Evolutionary conservation across 2,797 vertebrate species (phyloP).

Genomic region (Syngnathus rostellatus): DNA sequence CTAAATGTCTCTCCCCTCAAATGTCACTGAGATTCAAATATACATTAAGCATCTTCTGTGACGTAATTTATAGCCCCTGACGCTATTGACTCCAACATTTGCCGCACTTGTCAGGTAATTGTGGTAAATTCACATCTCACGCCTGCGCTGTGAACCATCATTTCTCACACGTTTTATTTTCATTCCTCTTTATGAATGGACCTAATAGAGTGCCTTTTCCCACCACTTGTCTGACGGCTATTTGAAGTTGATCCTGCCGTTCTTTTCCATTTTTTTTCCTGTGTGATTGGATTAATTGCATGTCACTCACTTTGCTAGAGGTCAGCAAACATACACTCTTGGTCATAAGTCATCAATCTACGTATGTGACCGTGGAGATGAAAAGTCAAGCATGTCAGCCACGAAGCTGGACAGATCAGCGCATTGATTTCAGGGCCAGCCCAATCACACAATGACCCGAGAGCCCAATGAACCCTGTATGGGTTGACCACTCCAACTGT

Average conservation of each 20-base stretch:
- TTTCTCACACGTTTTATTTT: conserved; percentile 11
- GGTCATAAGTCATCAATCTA: conserved; percentile 80
- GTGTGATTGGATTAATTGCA: conserved; percentile 72
- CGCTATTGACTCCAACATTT: conserved; percentile 1
- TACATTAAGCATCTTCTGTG: conserved; percentile 8
- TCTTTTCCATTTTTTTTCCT: conserved; percentile 50
- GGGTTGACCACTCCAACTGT: conserved; percentile 22
- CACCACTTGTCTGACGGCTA: conserved; percentile 56
- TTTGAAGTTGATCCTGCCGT: conserved; percentile 49
- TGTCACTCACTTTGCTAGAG: conserved; percentile 75
- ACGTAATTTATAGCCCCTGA: not conserved
- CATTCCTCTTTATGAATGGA: conserved; percentile 16
- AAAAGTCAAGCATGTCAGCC: conserved; percentile 77
- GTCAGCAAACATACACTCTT: conserved; percentile 73
- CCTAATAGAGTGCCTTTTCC: conserved; percentile 27
- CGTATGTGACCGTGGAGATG: conserved; percentile 73
- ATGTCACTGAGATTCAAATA: conserved; percentile 10
- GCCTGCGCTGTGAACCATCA: conserved; percentile 12
- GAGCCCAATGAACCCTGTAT: conserved; percentile 59
- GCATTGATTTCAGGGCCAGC: conserved; percentile 74
- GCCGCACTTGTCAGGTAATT: conserved; percentile 14
- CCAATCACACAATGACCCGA: conserved; percentile 63
- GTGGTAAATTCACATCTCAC: conserved; percentile 22
- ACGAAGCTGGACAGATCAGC: conserved; percentile 65
- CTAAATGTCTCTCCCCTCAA: conserved; percentile 11